A percentile compares a stretch with the other conserved stretches of the same genome.
These are phyloP conservation scores for Ammodytes marinus DNA, from an alignment of 2,113 vertebrate genomes.

Conservation along the genomic window DNA sequence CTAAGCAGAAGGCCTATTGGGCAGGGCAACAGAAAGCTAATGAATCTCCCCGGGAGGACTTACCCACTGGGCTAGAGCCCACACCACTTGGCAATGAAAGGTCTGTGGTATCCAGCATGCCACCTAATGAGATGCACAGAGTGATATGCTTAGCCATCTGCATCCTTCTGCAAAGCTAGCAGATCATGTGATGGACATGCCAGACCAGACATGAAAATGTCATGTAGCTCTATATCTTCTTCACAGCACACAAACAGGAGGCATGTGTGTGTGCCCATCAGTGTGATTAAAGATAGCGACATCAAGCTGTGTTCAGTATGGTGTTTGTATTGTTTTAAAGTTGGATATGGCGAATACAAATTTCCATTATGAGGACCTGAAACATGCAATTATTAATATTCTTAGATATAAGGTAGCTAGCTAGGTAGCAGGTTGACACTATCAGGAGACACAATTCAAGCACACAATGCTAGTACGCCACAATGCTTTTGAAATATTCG, in stretches of 20 bases:
- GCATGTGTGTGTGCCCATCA: conserved; percentile 12
- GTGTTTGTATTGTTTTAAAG: conserved; percentile 21
- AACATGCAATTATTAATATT: conserved; percentile 20
- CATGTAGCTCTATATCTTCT: conserved; percentile 55
- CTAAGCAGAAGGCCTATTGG: conserved; percentile 74
- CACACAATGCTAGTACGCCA: not conserved
- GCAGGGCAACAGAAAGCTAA: conserved; percentile 76
- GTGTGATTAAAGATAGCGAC: conserved; percentile 41
- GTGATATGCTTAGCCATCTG: conserved; percentile 83
- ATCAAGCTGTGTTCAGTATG: conserved; percentile 31
- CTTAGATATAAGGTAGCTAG: conserved; percentile 10
- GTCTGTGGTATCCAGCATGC: conserved; percentile 90
- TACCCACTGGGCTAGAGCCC: conserved; percentile 91
- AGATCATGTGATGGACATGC: conserved; percentile 67
- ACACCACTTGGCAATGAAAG: conserved; percentile 92
- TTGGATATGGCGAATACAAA: conserved; percentile 5
- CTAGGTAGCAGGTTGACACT: conserved; percentile 1
- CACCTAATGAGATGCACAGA: conserved; percentile 87
- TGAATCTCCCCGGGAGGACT: conserved; percentile 82
- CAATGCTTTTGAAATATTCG: not conserved
- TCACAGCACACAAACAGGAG: conserved; percentile 46
- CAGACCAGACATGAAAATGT: conserved; percentile 70
- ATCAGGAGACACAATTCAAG: conserved; percentile 18
- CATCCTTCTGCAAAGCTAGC: conserved; percentile 67
- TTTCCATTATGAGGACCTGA: conserved; percentile 14